Evolutionary conservation across 2,888 invertebrate species (phyloP), one percentile per base, ranked within the genome.

Genomic region (Cylloceria caligata): DNA sequence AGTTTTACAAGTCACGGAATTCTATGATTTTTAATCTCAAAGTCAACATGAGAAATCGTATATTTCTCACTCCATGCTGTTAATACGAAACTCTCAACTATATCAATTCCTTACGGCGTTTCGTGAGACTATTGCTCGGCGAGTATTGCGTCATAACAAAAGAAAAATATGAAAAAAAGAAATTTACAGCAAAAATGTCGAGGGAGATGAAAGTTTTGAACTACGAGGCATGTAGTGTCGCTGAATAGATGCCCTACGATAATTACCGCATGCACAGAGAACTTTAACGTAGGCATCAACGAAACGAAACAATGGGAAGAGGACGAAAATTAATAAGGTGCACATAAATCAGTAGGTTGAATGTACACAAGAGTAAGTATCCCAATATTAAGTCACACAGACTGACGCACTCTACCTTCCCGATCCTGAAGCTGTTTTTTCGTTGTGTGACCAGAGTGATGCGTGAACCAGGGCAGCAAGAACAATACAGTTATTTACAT

Each of bases 331-430:
- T 87, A 80, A 87, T 86, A 80, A 92, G 86, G 87, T 92, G 92
- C 88, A 91, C 83, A 83, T 90, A 90, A 91, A 92, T 90, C 80
- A 92, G 84, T 80, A 90, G 86, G 83, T 92, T 90, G 82, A 92
- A 89, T 85, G 91, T 90, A 89, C 89, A 92, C 83, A 92, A 90
- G 82, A 92, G 90, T 87, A 92, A 85, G 86, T 90, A 92, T 91
- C 92, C 92, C 89, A 92, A 90, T 80, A 92, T 83, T 88, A 92
- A 89, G 88, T 92, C 92, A 92, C 92, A 92, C 84, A 91, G 87
- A 90, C 89, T 92, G 90, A 92, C 94, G 94, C 95, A 96, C 95
- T 95, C 95, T 96, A 96, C 96, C 96, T 96, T 96, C 94, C 96
- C 95, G 94, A 96, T 95, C 95, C 94, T 95, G 93, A 94, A 94